phyloP scores from a whole-genome alignment of 2,888 invertebrate genomes.

The Boloria selene region DNA sequence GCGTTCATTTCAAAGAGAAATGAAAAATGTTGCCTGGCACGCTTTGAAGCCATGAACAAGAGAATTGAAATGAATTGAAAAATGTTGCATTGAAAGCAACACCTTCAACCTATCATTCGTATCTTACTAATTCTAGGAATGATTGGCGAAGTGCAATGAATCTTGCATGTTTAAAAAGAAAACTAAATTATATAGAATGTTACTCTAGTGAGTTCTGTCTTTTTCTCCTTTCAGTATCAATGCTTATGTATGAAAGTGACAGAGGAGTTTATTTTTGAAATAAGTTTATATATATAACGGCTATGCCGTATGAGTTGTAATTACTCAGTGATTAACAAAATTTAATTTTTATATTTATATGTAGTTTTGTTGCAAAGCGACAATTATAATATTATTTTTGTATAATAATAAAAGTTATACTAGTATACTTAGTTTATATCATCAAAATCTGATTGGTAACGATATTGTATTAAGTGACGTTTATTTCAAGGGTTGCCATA shows the following conservation, averaged over 20 bases:
- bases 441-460: conserved; percentile 11
- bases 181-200: no score
- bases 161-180: no score
- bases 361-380: conserved; percentile 36
- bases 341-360: conserved; percentile 44
- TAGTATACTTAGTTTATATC: conserved; percentile 15
- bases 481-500: conserved; percentile 62
- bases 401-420: conserved; percentile 8
- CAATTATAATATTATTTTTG: conserved; percentile 23
- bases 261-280: no score
- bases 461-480: conserved; percentile 18
- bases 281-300: conserved; percentile 12
- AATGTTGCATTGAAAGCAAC: neutral
- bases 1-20: neutral
- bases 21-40: no score
- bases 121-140: neutral
- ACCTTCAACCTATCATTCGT: neutral
- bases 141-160: neutral
- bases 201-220: neutral
- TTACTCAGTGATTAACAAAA: conserved; percentile 56
- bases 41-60: no score
- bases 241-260: conserved; percentile 7
- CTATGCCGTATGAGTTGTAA: conserved; percentile 49
- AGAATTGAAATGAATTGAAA: no score
- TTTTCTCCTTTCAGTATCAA: conserved; percentile 14